phyloP scores from a whole-genome alignment of 1,140 invertebrate species.

The Tribolium madens region DNA sequence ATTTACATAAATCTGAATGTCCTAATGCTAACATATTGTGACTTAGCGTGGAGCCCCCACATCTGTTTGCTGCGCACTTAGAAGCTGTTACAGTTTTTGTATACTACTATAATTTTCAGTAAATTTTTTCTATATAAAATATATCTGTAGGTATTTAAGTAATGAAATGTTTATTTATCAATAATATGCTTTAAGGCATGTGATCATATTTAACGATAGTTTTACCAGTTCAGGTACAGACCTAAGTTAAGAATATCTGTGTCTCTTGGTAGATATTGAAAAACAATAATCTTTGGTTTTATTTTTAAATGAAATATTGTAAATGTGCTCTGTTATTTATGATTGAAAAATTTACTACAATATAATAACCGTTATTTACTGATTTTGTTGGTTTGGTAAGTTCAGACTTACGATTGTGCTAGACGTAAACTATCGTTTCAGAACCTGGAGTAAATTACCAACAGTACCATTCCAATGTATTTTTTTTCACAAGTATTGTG shows the following conservation, averaged over 20 bases:
- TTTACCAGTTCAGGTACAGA: conserved; percentile 40
- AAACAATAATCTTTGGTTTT: conserved; percentile 33
- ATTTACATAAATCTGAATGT: conserved; percentile 44
- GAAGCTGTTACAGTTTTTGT: conserved; percentile 39
- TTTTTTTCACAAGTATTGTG: neutral
- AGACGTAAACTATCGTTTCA: neutral
- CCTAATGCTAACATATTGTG: conserved; percentile 39
- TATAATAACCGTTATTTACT: conserved; percentile 27
- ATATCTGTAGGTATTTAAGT: conserved; percentile 38
- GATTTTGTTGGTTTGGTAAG: conserved; percentile 35
- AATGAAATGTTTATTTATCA: conserved; percentile 40
- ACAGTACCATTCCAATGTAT: conserved; percentile 6
- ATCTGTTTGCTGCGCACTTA: conserved; percentile 42
- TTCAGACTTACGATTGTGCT: neutral
- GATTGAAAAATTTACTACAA: conserved; percentile 22
- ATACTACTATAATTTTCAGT: conserved; percentile 41
- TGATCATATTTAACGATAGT: conserved; percentile 32
- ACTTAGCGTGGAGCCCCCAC: conserved; percentile 41
- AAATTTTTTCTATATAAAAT: conserved; percentile 39
- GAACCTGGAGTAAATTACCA: neutral
- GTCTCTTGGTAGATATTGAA: conserved; percentile 33
- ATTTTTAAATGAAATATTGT: conserved; percentile 32
- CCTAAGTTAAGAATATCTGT: conserved; percentile 15
- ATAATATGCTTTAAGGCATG: conserved; percentile 39
- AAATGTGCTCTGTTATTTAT: conserved; percentile 37